Evolutionary conservation across 2,113 vertebrate species (phyloP), one percentile per base, ranked within the genome.

Genomic region (Orientallactaga bullata): DNA sequence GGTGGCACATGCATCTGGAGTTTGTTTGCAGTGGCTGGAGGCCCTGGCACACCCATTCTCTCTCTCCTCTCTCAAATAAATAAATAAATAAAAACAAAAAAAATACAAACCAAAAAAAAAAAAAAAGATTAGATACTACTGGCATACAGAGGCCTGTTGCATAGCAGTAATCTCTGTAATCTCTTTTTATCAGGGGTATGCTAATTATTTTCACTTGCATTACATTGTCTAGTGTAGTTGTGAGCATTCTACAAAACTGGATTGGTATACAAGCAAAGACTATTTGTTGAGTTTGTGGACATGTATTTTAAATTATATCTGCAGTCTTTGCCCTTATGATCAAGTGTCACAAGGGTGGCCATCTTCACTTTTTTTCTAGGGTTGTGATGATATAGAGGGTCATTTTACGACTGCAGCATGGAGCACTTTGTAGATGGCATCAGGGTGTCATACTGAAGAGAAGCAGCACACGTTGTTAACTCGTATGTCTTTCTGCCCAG

Each of bases 391-490:
- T 97, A 97, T 94, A 81, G 92, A 58, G 78, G 63, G 90, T 97
- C 81, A 94, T 97, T 97, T 97, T 96, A 97, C 90, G 93, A 4
- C 95, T 97, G 94, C 95, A 95, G 74, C 76, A 60, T 84, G 78
- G 60, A 97, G 89, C 83, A 88, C 88, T 98, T 97, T 97, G 85
- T 95, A 98, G 94, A 86, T 96, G 96, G 95, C 90, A 96, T 96
- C 93, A 95, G 95, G 95, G 97, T 97, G 93, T 97, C 96, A 94
- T 91, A 96, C 74, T 96, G 94, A 97, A 96, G 58, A 84, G 30
- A 95, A 97, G 91, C 42, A 90, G 91, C 96, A n/a, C 88, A 78
- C 90, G 97, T 85, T 97, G 74, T 77, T 93, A 96, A 94, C 86
- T 92, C 86, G 82, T 18, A 72, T 97, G 89, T 94, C 88, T 96